Evolutionary conservation across 2,888 invertebrate genomes (phyloP).

Genomic region (Magallana nippona): DNA sequence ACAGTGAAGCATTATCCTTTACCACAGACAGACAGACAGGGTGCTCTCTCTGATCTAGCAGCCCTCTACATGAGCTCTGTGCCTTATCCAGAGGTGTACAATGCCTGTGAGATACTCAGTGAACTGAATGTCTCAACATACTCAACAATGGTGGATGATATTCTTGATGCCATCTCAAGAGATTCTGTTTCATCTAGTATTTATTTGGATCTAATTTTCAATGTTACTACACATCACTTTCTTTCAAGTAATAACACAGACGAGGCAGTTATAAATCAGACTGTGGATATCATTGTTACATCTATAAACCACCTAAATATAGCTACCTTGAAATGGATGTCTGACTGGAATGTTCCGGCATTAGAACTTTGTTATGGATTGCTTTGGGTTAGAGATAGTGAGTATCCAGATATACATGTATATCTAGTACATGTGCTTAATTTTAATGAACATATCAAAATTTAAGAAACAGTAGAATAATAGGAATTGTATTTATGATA

Average conservation of each 20-base stretch:
- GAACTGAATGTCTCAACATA: neutral
- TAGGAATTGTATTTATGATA: too few species aligned
- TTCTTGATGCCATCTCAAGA: neutral
- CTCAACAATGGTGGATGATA: neutral
- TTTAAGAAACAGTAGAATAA: too few species aligned
- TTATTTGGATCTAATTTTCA: neutral
- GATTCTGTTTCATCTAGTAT: neutral
- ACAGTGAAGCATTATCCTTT: slow-evolving; percentile 50
- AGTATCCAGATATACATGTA: neutral
- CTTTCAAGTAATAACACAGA: neutral
- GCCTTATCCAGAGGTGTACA: neutral
- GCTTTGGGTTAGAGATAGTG: slow-evolving; percentile 10
- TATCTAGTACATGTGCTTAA: too few species aligned
- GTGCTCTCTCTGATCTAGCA: neutral
- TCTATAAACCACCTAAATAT: neutral
- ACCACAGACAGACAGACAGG: slow-evolving; percentile 31
- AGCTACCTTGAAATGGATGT: neutral
- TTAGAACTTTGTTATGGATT: neutral
- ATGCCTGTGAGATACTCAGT: neutral
- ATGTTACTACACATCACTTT: neutral
- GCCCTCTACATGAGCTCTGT: neutral
- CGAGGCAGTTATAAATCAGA: neutral
- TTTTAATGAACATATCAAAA: too few species aligned
- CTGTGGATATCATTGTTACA: neutral
- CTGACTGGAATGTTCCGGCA: neutral